A percentile compares a stretch with the other conserved stretches of the same genome.
These are phyloP conservation scores for Daboia siamensis DNA, from an alignment of 2,113 vertebrate species.

Conservation along the genomic window DNA sequence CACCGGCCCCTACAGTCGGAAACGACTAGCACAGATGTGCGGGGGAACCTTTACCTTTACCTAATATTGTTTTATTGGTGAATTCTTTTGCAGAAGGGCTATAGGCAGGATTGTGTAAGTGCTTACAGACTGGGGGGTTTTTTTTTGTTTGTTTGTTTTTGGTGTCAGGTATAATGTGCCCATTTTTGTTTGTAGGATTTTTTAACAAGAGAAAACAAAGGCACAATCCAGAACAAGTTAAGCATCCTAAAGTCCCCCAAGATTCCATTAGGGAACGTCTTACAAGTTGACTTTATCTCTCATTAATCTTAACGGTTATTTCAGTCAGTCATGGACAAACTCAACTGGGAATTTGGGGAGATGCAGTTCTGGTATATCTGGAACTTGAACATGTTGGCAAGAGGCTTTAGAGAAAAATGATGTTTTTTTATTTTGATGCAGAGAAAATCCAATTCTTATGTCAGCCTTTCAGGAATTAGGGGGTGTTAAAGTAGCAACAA, in stretches of 20 bases:
- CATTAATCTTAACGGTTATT: background rate
- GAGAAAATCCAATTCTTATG: background rate
- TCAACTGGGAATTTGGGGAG: background rate
- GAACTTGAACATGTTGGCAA: background rate
- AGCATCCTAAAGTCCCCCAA: background rate
- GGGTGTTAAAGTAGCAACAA: background rate
- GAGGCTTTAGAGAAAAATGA: background rate
- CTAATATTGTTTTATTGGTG: background rate
- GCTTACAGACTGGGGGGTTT: background rate
- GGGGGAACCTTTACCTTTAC: too few species aligned
- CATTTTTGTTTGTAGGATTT: background rate
- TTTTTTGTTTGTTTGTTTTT: background rate
- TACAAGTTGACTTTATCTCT: background rate
- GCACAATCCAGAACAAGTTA: background rate
- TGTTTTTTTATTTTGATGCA: background rate
- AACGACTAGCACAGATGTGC: too few species aligned
- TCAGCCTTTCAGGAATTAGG: background rate
- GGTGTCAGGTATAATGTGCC: background rate
- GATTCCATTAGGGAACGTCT: background rate
- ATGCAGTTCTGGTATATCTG: background rate
- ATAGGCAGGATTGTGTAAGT: background rate
- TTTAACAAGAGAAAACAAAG: background rate
- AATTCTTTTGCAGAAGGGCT: background rate
- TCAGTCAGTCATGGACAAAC: background rate
- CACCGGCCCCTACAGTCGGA: too few species aligned